Percentiles rank a stretch among this genome's conserved stretches.
Evolutionary conservation across 2,888 invertebrate genomes (phyloP).

Genomic region (Diogma glabrata): DNA sequence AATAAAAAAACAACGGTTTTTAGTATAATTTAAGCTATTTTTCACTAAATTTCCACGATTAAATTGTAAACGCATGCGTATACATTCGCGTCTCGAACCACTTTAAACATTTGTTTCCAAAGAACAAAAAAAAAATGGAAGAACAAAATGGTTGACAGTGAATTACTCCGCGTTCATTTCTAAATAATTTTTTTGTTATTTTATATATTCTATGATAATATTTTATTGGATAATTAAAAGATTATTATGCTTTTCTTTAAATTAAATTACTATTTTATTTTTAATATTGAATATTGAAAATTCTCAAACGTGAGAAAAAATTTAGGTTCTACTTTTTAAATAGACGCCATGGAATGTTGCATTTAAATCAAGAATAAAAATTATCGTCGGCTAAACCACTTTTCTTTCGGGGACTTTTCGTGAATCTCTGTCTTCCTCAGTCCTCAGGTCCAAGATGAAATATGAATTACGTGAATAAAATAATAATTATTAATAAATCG

Average conservation of each 20-base stretch:
- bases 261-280: too few relatives aligned
- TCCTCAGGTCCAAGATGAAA: too few relatives aligned
- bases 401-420: too few relatives aligned
- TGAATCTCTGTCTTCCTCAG: too few relatives aligned
- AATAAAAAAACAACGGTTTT: constrained; percentile 5
- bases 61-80: constrained; percentile 24
- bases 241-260: too few relatives aligned
- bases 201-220: not conserved
- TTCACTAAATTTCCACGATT: too few relatives aligned
- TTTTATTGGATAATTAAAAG: too few relatives aligned
- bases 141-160: constrained; percentile 4
- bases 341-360: constrained; percentile 8
- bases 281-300: not conserved
- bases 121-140: not conserved
- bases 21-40: too few relatives aligned
- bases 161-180: constrained; percentile 2
- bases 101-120: constrained; percentile 20
- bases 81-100: constrained; percentile 31
- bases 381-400: too few relatives aligned
- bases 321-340: constrained; percentile 2
- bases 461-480: too few relatives aligned
- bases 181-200: not conserved
- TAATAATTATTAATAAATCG: too few relatives aligned
- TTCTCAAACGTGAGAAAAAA: constrained; percentile 8
- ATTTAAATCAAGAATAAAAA: too few relatives aligned